Base-by-base conservation (phyloP, 2,113 vertebrate species). In the Machaerirhynchus nigripectus region DNA sequence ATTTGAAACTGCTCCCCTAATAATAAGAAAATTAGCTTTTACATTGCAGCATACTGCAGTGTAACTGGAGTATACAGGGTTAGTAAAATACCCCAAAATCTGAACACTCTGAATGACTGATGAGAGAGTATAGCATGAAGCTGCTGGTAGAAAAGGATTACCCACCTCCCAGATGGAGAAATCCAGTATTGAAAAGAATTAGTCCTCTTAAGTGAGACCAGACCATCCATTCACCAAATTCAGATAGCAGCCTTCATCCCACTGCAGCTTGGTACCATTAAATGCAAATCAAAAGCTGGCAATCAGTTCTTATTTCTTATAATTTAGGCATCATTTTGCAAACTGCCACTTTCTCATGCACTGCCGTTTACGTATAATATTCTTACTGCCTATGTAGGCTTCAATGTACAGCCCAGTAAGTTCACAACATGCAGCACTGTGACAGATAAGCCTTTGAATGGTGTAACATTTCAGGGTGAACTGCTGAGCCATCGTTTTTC, bases 361-460 rank as follows among this genome's bases (percentile, higher is more conserved):
- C 35, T 81, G 1, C 23, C 5, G 63, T 49, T 94, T 83, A 61
- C 2, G 13, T 47, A 28, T 24, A 69, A 52, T 73, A 79, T 24
- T 49, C 47, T 79, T 30, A 30, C 27, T 19, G 21, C 5, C 14
- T 23, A 37, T 15, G 13, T 11, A 89, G 57, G 71, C n/a, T 95
- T 75, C 89, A 55, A 1, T 3, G 46, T 46, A 67, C 33, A 77
- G 60, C 47, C 44, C 23, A 23, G 55, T 12, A 49, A 80, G 47
- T 37, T 42, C 55, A 46, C 16, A 85, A 21, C 18, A 16, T 1
- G 19, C 42, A 65, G 59, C 70, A n/a, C 40, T 31, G 63, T 61
- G 70, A 83, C 87, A 83, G 78, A 49, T 57, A 93, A 90, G 84
- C 46, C 84, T 91, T 89, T 76, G 69, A 96, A 85, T 44, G 40